A percentile compares a stretch with the other conserved stretches of the same genome.
Conservation (phyloP, 2,113 vertebrate genomes). For the Pterophyllum scalare region DNA sequence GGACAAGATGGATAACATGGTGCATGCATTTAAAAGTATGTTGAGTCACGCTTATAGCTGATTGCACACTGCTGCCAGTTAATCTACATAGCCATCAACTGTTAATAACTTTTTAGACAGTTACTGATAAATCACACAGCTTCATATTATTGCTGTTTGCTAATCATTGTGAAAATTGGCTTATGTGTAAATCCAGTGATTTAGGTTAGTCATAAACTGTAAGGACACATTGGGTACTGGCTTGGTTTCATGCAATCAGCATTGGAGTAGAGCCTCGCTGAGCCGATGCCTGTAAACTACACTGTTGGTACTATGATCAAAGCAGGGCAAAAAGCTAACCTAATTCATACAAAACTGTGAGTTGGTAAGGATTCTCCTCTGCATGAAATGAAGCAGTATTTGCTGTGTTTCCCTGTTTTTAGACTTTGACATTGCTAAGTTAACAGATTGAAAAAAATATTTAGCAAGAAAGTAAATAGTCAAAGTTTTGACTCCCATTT, state of each 20-base stretch:
- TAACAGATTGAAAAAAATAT: background rate
- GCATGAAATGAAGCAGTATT: background rate
- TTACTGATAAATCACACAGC: background rate
- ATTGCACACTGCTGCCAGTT: background rate
- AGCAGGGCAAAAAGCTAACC: slow-evolving; percentile 21
- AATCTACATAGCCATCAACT: background rate
- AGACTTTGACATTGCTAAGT: background rate
- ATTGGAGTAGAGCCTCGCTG: background rate
- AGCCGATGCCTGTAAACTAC: slow-evolving; percentile 6
- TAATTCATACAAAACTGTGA: background rate
- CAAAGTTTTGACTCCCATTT: background rate
- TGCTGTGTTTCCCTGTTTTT: background rate
- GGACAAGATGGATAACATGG: slow-evolving; percentile 13
- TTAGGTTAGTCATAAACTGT: background rate
- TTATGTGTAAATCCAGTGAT: background rate
- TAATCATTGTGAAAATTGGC: background rate
- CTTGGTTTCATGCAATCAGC: background rate
- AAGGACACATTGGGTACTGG: background rate
- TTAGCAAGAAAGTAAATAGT: background rate
- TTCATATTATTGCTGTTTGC: background rate
- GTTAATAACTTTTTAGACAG: background rate
- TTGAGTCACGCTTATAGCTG: background rate
- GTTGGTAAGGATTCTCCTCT: background rate
- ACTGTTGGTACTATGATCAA: background rate
- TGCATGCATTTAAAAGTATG: background rate